A percentile compares a stretch with the other conserved stretches of the same genome.
These are phyloP conservation scores for Drosophila nigritarsus DNA, from an alignment of 2,888 invertebrate genomes.

Conservation along the genomic window DNA sequence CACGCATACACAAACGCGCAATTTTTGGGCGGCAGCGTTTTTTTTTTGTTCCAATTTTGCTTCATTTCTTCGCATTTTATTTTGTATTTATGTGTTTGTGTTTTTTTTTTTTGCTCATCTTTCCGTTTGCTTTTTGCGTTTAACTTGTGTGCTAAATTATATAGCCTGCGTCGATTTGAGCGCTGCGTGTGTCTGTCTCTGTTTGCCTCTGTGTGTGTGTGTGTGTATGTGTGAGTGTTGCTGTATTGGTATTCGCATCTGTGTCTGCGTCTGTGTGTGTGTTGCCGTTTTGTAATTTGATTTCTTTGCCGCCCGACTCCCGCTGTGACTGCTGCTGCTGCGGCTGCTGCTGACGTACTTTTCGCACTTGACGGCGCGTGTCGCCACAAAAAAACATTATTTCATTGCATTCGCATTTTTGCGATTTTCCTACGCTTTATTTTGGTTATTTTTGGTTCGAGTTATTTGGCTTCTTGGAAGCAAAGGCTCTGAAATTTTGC, in stretches of 20 bases:
- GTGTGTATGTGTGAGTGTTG: slow-evolving; percentile 29
- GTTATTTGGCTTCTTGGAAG: slow-evolving; percentile 25
- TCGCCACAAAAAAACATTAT: slow-evolving; percentile 21
- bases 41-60: slow-evolving; percentile 43
- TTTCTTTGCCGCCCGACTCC: slow-evolving; percentile 71
- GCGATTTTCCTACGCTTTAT: slow-evolving; percentile 31
- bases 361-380: slow-evolving; percentile 39
- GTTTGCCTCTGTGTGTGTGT: slow-evolving; percentile 27
- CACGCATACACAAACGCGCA: slow-evolving; percentile 24
- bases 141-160: slow-evolving; percentile 80
- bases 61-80: slow-evolving; percentile 53
- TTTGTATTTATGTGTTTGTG: slow-evolving; percentile 25
- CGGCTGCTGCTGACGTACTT: slow-evolving; percentile 61
- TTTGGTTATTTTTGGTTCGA: slow-evolving; percentile 26
- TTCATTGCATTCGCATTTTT: slow-evolving; percentile 25
- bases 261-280: slow-evolving; percentile 38
- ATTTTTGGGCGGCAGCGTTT: slow-evolving; percentile 66
- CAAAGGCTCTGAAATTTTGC: slow-evolving; percentile 20
- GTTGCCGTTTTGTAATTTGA: slow-evolving; percentile 79
- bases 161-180: slow-evolving; percentile 69
- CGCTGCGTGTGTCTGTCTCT: slow-evolving; percentile 46
- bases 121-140: slow-evolving; percentile 58
- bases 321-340: slow-evolving; percentile 42
- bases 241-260: slow-evolving; percentile 26
- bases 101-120: slow-evolving; percentile 55